phyloP scores from a whole-genome alignment of 2,113 vertebrate species.

The Psilopsiagon aymara region DNA sequence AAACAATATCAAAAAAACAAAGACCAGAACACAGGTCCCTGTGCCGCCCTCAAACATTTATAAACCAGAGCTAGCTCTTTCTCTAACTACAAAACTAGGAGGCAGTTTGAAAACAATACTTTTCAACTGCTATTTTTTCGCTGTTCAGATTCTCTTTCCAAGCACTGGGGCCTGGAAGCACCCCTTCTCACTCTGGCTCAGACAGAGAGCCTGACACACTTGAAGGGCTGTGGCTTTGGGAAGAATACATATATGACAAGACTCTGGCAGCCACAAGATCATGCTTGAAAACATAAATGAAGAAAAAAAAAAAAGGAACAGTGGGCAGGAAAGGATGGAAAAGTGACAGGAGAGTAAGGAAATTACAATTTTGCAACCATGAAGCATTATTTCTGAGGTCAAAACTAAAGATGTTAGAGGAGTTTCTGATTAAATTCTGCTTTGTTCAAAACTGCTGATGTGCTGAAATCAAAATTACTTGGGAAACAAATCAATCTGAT shows the following conservation, averaged over 20 bases:
- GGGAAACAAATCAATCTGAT: slow-evolving; percentile 34
- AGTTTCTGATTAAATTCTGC: slow-evolving; percentile 29
- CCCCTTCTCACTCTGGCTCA: background rate
- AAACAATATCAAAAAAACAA: background rate
- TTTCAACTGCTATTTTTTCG: background rate
- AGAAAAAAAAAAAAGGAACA: background rate
- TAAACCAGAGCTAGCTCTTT: background rate
- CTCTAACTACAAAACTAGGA: background rate
- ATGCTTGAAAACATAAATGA: background rate
- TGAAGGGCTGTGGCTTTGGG: background rate
- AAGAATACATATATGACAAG: background rate
- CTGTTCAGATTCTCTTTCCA: background rate
- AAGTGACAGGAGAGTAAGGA: background rate
- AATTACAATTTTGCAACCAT: background rate
- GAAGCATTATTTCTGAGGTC: background rate
- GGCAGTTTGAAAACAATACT: background rate
- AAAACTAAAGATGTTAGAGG: background rate
- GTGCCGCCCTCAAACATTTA: background rate
- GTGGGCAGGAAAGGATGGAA: background rate
- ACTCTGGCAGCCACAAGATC: background rate
- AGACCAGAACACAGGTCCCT: background rate
- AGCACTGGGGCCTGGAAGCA: rapidly evolving
- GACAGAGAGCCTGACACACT: background rate
- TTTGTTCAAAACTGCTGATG: slow-evolving; percentile 22
- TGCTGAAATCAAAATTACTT: background rate